Evolutionary conservation across 2,888 invertebrate species (phyloP), one percentile per base, ranked within the genome.

Genomic region (Kryphioiulus occultus): DNA sequence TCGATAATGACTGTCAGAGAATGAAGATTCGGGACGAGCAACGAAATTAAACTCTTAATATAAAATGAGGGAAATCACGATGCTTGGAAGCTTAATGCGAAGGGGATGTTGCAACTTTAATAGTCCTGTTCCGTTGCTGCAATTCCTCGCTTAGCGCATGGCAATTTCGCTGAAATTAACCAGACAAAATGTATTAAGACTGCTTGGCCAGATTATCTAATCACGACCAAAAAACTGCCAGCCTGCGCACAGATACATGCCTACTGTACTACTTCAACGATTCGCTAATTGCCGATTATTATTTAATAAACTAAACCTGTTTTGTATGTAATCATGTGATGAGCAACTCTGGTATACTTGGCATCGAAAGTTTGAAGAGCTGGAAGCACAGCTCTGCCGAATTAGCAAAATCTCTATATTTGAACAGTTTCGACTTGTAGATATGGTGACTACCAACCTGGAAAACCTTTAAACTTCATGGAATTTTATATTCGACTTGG

Each of bases 21-120:
- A 59, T 59, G 59, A n/a, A n/a, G 59, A n/a, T n/a, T 59, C n/a
- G 59, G 59, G 59, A 59, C n/a, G 59, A 59, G 59, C 4, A 59
- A 59, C 59, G n/a, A 59, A 59, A 59, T 59, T 59, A 59, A 59
- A 59, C 59, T n/a, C n/a, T n/a, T 59, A 59, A 59, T 59, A 59
- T 59, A 59, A 59, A 59, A 59, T 59, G 59, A 59, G 59, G 59
- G n/a, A 59, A 59, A 59, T 59, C 59, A 59, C 59, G 59, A 15
- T 1, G 59, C 47, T 47, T n/a, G 39, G 9, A 39, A 9, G 39
- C 39, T 39, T 39, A 59, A 59, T 59, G n/a, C 59, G 59, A 59
- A 59, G 59, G 59, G 59, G 59, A 59, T 59, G 59, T n/a, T 59
- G 59, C n/a, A n/a, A n/a, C 59, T 59, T 59, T 59, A 59, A 59